These are phyloP conservation scores for Epirrita christyi DNA, from an alignment of 2,888 invertebrate genomes.

Conservation along the genomic window DNA sequence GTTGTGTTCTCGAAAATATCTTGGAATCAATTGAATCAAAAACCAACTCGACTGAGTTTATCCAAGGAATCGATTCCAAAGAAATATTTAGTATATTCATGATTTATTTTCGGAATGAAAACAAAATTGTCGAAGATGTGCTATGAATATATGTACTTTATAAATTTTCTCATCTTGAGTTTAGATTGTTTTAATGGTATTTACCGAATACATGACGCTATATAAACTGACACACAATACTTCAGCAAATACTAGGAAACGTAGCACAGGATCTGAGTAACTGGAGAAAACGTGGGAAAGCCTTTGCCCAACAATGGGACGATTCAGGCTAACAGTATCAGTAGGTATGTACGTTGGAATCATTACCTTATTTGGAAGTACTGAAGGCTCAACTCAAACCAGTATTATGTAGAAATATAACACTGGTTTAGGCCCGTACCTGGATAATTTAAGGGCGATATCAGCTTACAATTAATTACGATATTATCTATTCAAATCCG, in stretches of 20 bases:
- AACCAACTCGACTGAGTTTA: background rate
- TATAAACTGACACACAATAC: too few relatives aligned
- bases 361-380: too few relatives aligned
- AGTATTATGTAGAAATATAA: background rate
- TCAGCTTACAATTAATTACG: constrained; percentile 23
- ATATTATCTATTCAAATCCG: constrained; percentile 9
- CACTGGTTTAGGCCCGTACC: background rate
- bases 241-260: too few relatives aligned
- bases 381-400: background rate
- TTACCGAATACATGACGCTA: too few relatives aligned
- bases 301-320: too few relatives aligned
- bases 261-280: too few relatives aligned
- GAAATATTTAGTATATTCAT: constrained; percentile 4
- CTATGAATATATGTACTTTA: too few relatives aligned
- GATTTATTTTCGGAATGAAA: background rate
- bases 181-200: too few relatives aligned
- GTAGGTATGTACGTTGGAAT: too few relatives aligned
- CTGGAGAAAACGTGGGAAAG: too few relatives aligned
- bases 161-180: too few relatives aligned
- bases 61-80: background rate
- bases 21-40: constrained; percentile 4
- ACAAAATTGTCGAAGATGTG: background rate
- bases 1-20: background rate
- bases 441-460: background rate
- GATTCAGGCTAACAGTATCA: too few relatives aligned